These are phyloP conservation scores for Aurelia sp. DNA, from an alignment of 30 jellyfish, hydroid and myxozoan species.

Conservation along the genomic window DNA sequence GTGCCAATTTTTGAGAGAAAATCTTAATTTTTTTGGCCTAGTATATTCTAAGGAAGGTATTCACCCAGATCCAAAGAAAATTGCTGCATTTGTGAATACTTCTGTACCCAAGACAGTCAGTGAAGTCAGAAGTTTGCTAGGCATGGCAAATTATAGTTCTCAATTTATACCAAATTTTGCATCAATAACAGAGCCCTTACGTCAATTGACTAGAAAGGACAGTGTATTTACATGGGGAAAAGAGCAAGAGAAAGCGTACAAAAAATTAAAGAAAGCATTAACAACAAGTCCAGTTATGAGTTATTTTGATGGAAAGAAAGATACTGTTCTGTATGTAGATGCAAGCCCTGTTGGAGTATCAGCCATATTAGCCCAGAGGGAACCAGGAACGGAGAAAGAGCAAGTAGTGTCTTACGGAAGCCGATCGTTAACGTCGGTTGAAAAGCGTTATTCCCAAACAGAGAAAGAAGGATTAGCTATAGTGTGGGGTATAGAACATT, in stretches of 20 bases:
- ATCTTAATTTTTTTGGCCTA: slow-evolving; percentile 57
- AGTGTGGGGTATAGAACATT: background rate
- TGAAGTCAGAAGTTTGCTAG: slow-evolving; percentile 52
- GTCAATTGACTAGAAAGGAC: slow-evolving; percentile 32
- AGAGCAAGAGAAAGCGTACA: slow-evolving; percentile 23
- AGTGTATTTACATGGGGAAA: slow-evolving; percentile 26
- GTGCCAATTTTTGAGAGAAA: slow-evolving; percentile 54
- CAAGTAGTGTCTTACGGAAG: slow-evolving; percentile 56
- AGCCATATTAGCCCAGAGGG: slow-evolving; percentile 34
- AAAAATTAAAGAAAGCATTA: slow-evolving; percentile 19
- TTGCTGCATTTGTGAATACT: slow-evolving; percentile 19
- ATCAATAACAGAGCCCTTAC: slow-evolving; percentile 50
- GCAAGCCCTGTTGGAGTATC: slow-evolving; percentile 57
- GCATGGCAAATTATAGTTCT: slow-evolving; percentile 56
- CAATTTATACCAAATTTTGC: slow-evolving; percentile 33
- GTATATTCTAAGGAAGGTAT: slow-evolving; percentile 41
- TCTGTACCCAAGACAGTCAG: slow-evolving; percentile 25
- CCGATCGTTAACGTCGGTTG: slow-evolving; percentile 27
- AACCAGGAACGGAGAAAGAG: background rate
- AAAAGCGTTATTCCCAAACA: slow-evolving; percentile 37
- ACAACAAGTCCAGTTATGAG: slow-evolving; percentile 32
- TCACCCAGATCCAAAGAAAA: slow-evolving; percentile 43
- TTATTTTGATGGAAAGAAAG: slow-evolving; percentile 40
- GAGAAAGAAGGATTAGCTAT: slow-evolving; percentile 4
- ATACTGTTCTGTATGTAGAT: slow-evolving; percentile 13